phyloP scores from a whole-genome alignment of 2,113 vertebrate species.

The Pseudopipra pipra region DNA sequence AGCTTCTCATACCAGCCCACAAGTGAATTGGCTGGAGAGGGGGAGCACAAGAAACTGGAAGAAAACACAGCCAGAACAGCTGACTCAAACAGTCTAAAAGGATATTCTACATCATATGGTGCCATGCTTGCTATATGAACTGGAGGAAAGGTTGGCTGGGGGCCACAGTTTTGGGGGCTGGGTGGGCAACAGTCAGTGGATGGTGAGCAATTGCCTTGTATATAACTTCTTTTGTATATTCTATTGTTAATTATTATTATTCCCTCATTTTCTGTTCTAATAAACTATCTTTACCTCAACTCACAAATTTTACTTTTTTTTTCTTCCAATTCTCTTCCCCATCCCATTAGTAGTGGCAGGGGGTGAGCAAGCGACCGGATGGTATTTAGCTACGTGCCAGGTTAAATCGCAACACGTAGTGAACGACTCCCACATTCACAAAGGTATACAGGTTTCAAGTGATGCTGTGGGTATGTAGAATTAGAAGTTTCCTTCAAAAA shows the following conservation, averaged over 20 bases:
- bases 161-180: not conserved
- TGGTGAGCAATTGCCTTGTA: not conserved
- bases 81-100: not conserved
- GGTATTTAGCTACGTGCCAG: not conserved
- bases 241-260: not conserved
- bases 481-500: not conserved
- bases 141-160: not conserved
- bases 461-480: not conserved
- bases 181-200: not conserved
- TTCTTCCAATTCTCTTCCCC: not conserved
- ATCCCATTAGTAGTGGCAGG: fast-evolving
- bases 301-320: not conserved
- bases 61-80: not conserved
- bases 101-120: not conserved
- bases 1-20: not conserved
- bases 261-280: not conserved
- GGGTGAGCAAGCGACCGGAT: not conserved
- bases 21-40: fast-evolving
- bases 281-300: not conserved
- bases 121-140: not conserved
- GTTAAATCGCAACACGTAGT: not conserved
- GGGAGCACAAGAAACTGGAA: not conserved
- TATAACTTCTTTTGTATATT: not conserved
- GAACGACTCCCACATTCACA: not conserved
- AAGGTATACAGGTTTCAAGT: not conserved